Base-by-base conservation (phyloP, 2,888 invertebrate species). In the Teleiodes luculella region DNA sequence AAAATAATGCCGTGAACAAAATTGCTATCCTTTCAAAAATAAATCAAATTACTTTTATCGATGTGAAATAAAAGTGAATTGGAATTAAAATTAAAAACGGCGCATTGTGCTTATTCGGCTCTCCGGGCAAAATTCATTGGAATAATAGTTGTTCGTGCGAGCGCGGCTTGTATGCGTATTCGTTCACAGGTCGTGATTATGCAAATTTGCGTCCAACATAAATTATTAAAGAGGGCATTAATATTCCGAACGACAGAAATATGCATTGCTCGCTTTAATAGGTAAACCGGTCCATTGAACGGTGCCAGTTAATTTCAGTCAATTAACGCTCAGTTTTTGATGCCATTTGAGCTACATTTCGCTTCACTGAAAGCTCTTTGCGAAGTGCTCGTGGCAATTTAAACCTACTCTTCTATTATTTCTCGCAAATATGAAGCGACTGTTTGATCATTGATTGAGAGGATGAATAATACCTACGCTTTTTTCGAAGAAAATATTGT, bases 171-270 rank as follows among this genome's bases (percentile, higher is more conserved):
- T 74, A 77, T 76, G 80, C 74, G 78, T 76, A 20, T 41, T 53
- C 50, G 79, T 78, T 77, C 81, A 72, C 79, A 74, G 83, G 71
- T 80, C 69, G 83, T 87, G 88, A 89, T 89, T 88, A 88, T 89
- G 88, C 84, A 89, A 88, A 89, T 88, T 83, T 83, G 81, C 76
- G 74, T 76, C 75, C 84, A 80, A 79, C 87, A 87, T 89, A 89
- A 89, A 89, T 89, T 57, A 88, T 88, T 87, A 84, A 88, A 84
- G 85, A 83, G 78, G 66, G 70, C 87, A 88, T 89, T 88, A 88
- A 88, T 88, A 88, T 89, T 87, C 88, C 74, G 78, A 74, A 76
- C 80, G 84, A 78, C 83, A 83, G 83, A 80, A 82, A 84, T 82
- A 80, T 84, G 83, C 83, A 83, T 83, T 83, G 83, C 79, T 81